Evolutionary conservation across 1,140 invertebrate species (phyloP), one percentile per base, ranked within the genome.

Genomic region (Lanistes nyassanus): DNA sequence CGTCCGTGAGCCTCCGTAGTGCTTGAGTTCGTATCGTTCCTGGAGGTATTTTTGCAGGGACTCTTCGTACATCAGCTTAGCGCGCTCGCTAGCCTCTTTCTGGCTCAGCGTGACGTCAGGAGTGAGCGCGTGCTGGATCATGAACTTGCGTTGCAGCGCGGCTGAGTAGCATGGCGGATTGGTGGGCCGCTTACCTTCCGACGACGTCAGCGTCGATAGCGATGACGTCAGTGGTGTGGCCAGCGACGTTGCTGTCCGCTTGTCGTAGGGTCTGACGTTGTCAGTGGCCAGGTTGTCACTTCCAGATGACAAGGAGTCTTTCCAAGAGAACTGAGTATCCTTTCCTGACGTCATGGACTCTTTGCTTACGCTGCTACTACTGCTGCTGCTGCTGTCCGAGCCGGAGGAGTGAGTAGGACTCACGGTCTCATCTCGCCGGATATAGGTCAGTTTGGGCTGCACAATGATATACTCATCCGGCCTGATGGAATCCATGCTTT

Each of bases 11-110:
- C 16, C 26, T 29, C 29, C 23, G 6, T 62, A 62, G 29, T 72
- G 51, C 5, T 26, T 51, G 51, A 71, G 68, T 29, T 88, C 84
- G 51, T 86, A 81, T 34, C 80, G 78, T 3, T 72, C 70, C 70
- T 72, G 70, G 16, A 62, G 70, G 70, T 89, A 89, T 70, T 87
- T 83, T 69, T 86, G 81, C 56, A 90, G 67, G 11, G 89, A 90
- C 73, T 90, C 83, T 79, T 90, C 89, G 80, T 90, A 90, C 36
- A 91, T 75, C 56, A 86, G 75, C 75, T 87, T 87, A 16, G 90
- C 89, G 67, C 82, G 79, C 36, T 84, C 82, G 82, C 86, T 89
- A 47, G 83, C 80, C 36, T 85, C 82, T 68, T 81, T 85, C 77
- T 90, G 89, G 69, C 84, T 84, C 64, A 87, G 84, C 29, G 83